These are phyloP conservation scores for Lycorma delicatula DNA, from an alignment of 1,140 invertebrate genomes.

Conservation along the genomic window DNA sequence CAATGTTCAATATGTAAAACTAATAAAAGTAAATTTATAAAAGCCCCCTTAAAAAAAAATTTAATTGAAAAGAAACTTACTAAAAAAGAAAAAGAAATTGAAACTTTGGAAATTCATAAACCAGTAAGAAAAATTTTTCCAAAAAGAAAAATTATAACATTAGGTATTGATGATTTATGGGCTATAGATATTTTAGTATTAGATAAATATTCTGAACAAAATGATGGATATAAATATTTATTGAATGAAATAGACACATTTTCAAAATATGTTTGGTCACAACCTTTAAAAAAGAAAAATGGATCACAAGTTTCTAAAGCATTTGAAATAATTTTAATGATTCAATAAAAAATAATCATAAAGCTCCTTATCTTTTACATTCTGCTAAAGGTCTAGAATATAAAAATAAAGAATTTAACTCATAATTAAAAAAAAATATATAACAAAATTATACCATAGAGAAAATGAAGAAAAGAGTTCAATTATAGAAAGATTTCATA, in stretches of 20 bases:
- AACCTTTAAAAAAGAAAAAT: background rate
- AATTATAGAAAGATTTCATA: background rate
- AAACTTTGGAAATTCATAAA: background rate
- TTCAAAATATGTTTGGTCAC: background rate
- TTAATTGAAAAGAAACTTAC: too few species aligned
- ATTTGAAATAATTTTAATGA: background rate
- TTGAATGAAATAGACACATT: background rate
- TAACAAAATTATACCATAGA: too few species aligned
- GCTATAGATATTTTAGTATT: background rate
- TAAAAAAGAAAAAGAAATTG: background rate
- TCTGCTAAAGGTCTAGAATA: background rate
- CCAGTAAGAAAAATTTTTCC: background rate
- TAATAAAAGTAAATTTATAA: background rate
- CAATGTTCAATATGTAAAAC: background rate
- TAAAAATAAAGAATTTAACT: background rate
- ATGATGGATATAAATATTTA: background rate
- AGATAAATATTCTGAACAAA: background rate
- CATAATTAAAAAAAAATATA: background rate
- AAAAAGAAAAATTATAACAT: background rate
- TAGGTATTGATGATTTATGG: background rate
- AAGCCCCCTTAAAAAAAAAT: background rate
- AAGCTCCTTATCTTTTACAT: background rate
- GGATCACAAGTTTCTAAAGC: background rate
- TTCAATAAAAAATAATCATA: background rate
- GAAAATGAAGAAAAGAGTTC: too few species aligned